Percentiles rank a stretch among this genome's conserved stretches.
Evolutionary conservation across 2,888 invertebrate species (phyloP).

Genomic region (Coelopa pilipes): DNA sequence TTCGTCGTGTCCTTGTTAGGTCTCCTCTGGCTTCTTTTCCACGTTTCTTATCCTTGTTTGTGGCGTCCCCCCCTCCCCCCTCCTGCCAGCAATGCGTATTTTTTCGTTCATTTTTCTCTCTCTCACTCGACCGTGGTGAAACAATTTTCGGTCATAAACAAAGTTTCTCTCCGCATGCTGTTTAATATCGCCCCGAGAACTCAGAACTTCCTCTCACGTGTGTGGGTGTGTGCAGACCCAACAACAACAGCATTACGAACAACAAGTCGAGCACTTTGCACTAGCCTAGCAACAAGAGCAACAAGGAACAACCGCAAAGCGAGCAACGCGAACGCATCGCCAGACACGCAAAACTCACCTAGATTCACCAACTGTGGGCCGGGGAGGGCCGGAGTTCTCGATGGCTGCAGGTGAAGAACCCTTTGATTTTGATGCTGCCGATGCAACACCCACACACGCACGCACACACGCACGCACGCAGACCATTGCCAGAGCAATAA

Average conservation of each 20-base stretch:
- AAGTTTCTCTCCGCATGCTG: conserved; percentile 5
- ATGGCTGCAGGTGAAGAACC: too few species aligned
- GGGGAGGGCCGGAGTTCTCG: too few species aligned
- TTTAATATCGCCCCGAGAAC: not conserved
- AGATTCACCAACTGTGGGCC: not conserved
- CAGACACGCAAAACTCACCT: not conserved
- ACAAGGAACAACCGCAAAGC: not conserved
- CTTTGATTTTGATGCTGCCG: too few species aligned
- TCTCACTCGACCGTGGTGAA: not conserved
- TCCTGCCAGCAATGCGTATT: not conserved
- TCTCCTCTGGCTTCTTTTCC: too few species aligned
- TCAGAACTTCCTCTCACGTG: not conserved
- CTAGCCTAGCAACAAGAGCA: conserved; percentile 15
- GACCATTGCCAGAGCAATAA: too few species aligned
- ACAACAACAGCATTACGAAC: not conserved
- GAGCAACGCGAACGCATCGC: too few species aligned
- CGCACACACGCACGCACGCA: too few species aligned
- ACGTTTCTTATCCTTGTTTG: not conserved
- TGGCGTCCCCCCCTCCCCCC: not conserved
- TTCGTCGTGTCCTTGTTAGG: not conserved
- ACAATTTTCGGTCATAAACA: conserved; percentile 15
- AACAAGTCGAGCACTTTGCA: too few species aligned
- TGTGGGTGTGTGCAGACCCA: not conserved
- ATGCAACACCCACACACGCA: too few species aligned
- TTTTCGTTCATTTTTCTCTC: too few species aligned